These are phyloP conservation scores for Pogonophryne albipinna DNA, from an alignment of 2,797 vertebrate genomes.

Conservation along the genomic window DNA sequence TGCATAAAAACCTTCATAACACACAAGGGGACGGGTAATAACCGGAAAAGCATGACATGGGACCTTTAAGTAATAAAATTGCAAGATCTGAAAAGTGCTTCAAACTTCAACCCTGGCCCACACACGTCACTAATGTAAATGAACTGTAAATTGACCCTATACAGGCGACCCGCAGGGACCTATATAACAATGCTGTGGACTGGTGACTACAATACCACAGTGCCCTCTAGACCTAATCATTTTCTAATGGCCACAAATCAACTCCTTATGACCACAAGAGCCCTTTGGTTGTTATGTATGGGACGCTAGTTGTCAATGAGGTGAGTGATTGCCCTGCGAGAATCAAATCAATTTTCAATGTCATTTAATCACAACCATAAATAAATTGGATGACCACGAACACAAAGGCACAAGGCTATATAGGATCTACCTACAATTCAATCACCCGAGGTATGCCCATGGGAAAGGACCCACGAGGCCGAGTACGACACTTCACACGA, in stretches of 20 bases:
- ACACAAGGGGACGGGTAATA: no score
- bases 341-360: slow-evolving; percentile 74
- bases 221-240: slow-evolving; percentile 66
- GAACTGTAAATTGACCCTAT: slow-evolving; percentile 52
- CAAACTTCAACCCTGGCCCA: not conserved
- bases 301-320: slow-evolving; percentile 61
- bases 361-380: slow-evolving; percentile 72
- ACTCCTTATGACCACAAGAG: slow-evolving; percentile 56
- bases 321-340: slow-evolving; percentile 57
- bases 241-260: slow-evolving; percentile 74
- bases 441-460: slow-evolving; percentile 32
- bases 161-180: slow-evolving; percentile 38
- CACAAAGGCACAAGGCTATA: slow-evolving; percentile 40
- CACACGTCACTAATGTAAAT: slow-evolving; percentile 33
- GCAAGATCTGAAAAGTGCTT: not conserved
- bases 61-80: slow-evolving; percentile 5
- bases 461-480: slow-evolving; percentile 14
- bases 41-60: no score
- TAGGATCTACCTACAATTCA: slow-evolving; percentile 53
- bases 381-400: slow-evolving; percentile 64
- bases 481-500: slow-evolving; percentile 16
- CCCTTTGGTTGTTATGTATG: slow-evolving; percentile 63
- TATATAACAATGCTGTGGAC: slow-evolving; percentile 58
- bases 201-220: slow-evolving; percentile 49
- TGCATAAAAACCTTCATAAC: no score